Conservation (phyloP, 23 tunicate genomes). For the Styela plicata region DNA sequence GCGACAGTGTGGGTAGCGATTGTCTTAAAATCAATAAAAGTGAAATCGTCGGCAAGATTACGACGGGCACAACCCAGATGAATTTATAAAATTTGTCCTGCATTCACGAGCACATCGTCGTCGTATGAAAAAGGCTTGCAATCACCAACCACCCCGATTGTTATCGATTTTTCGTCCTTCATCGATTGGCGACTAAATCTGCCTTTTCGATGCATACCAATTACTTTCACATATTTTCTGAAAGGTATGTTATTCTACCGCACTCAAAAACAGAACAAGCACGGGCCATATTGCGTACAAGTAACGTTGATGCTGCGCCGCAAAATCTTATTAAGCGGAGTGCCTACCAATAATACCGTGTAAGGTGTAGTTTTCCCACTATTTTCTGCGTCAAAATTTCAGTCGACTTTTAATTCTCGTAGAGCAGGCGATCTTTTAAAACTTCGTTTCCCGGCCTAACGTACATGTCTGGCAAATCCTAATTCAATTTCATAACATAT, state of each 20-base stretch:
- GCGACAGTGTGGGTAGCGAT: no score
- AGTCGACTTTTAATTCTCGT: constrained; percentile 22
- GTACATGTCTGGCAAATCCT: constrained; percentile 7
- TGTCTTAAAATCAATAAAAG: no score
- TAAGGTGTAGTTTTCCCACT: constrained; percentile 15
- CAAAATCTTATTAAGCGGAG: constrained; percentile 22
- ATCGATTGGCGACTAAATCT: constrained; percentile 31
- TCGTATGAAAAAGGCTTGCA: constrained; percentile 19
- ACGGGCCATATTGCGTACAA: neutral
- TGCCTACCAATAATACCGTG: constrained; percentile 25
- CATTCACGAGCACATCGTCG: neutral
- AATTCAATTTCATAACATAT: constrained; percentile 18
- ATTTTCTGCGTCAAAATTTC: constrained; percentile 24
- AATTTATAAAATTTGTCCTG: no score
- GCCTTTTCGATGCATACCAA: constrained; percentile 19
- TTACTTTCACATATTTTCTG: constrained; percentile 13
- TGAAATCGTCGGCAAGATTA: no score
- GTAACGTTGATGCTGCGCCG: neutral
- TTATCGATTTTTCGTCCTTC: constrained; percentile 26
- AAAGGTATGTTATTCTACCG: constrained; percentile 12
- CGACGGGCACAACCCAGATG: no score
- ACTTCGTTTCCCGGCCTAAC: constrained; percentile 12
- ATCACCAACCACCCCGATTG: constrained; percentile 23
- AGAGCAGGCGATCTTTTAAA: constrained; percentile 13
- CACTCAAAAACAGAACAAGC: neutral